These are phyloP conservation scores for Paratilapia polleni DNA, from an alignment of 2,113 vertebrate species.

Conservation along the genomic window DNA sequence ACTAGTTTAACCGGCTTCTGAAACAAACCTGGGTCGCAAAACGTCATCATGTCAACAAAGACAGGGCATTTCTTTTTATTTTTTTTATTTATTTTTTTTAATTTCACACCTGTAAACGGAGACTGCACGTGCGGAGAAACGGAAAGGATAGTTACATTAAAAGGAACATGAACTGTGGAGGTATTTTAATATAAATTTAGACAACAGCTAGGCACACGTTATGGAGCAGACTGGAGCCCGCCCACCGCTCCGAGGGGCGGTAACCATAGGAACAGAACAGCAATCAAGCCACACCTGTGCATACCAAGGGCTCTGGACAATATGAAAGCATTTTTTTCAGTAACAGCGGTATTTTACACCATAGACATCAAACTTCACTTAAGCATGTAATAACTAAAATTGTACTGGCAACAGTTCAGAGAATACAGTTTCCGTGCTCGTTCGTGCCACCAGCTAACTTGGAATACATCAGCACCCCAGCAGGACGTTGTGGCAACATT, in stretches of 20 bases:
- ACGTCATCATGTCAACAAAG: not conserved
- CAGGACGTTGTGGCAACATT: not conserved
- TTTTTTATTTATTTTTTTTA: not conserved
- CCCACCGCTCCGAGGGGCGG: not conserved
- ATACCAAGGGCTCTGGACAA: not conserved
- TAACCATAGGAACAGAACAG: not conserved
- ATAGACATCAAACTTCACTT: no score
- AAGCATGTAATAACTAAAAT: no score
- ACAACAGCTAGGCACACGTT: not conserved
- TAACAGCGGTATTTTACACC: not conserved
- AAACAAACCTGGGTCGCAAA: not conserved
- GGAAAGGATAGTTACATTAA: not conserved
- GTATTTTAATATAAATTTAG: not conserved
- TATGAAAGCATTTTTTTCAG: not conserved
- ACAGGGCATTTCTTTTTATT: not conserved
- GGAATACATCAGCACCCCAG: not conserved
- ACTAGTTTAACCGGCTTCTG: conserved; percentile 12
- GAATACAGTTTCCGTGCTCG: no score
- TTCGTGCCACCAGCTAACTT: not conserved
- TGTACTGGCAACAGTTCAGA: no score
- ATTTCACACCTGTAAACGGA: not conserved
- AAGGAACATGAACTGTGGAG: not conserved
- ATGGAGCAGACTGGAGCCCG: not conserved
- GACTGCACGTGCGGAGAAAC: not conserved
- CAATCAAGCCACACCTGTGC: not conserved